Conservation (phyloP, 64 coral and sea anemone genomes). For the Hydrozoanthus tunicans region DNA sequence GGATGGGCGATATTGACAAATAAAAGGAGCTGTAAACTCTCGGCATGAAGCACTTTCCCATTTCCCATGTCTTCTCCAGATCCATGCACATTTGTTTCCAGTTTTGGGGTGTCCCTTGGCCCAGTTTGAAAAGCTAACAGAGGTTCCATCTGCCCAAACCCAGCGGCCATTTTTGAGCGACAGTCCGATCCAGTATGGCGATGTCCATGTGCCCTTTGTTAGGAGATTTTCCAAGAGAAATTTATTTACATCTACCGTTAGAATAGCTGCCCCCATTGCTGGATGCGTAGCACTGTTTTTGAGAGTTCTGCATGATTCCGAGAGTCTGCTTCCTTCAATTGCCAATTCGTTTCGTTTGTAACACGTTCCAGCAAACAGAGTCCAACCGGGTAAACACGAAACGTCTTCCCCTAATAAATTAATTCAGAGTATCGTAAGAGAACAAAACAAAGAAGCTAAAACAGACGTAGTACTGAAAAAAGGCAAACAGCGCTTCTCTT, state of each 20-base stretch:
- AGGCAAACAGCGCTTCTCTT: no score
- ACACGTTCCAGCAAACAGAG: not conserved
- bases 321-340: not conserved
- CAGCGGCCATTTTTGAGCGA: not conserved
- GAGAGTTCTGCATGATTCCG: not conserved
- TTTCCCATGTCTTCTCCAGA: not conserved
- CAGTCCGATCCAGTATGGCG: constrained; percentile 20
- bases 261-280: not conserved
- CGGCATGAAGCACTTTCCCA: not conserved
- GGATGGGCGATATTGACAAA: constrained; percentile 1
- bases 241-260: not conserved
- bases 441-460: no score
- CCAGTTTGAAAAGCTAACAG: constrained; percentile 1
- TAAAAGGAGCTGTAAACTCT: not conserved
- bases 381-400: constrained; percentile 20
- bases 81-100: not conserved
- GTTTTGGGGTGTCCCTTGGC: not conserved
- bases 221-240: constrained; percentile 10
- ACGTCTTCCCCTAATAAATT: not conserved
- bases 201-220: not conserved
- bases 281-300: not conserved
- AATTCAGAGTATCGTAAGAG: no score
- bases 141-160: not conserved
- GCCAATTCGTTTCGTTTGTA: not conserved
- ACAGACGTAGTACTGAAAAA: no score